Evolutionary conservation across 2,888 invertebrate species (phyloP), one percentile per base, ranked within the genome.

Genomic region (Prostheceraeus crozeri): DNA sequence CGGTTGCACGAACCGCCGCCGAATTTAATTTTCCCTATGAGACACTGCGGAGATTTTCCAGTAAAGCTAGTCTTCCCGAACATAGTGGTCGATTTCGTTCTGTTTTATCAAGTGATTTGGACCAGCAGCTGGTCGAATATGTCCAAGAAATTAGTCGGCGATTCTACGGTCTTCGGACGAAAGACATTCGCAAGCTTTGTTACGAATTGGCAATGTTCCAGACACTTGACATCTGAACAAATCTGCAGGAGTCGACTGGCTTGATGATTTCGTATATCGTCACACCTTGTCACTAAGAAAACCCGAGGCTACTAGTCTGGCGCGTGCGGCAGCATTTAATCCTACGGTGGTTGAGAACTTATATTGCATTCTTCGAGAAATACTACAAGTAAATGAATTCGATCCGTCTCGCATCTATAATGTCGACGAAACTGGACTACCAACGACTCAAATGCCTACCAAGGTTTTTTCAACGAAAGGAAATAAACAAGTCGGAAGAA

Each of bases 231-330:
- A 36, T 36, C 28, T 11, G 19, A n/a, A 54, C 35, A 30, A 30
- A 36, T 27, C 30, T 23, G 54, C 54, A 35, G 54, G 54, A 19
- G 11, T 19, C 11, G 55, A 55, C 25, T 55, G 23, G 54, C 57
- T 14, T 16, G 11, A 14, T 21, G 25, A 16, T 23, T 57, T 57
- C 54, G 57, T 35, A 35, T 11, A n/a, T 19, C 10, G 61, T 33
- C n/a, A 62, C 27, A 56, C 25, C 40, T 30, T 62, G 4, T 28
- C 65, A 46, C 14, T 60, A 19, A 21, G 65, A 36, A 52, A 14
- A 11, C 63, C 65, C 35, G 65, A 66, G 45, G 61, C 65, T 8
- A 66, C 65, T 28, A 62, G 60, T 30, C 57, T 66, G 16, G 62
- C 45, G 11, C 45, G 63, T 35, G 61, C 65, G 23, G 31, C 63